Evolutionary conservation across 2,113 vertebrate species (phyloP).

Genomic region (Callionymus lyra): DNA sequence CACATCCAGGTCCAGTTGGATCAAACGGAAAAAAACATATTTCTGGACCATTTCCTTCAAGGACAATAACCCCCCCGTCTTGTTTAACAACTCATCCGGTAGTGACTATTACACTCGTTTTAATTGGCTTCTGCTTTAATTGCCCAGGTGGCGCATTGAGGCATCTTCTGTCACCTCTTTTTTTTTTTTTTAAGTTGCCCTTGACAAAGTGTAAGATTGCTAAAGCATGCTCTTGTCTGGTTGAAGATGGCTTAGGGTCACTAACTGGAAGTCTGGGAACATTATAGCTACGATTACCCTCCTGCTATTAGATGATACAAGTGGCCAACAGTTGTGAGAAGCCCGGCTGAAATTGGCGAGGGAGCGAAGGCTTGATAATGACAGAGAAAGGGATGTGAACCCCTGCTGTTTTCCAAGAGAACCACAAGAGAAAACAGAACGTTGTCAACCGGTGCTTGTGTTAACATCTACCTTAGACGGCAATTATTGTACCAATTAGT

Average conservation of each 20-base stretch:
- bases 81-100: slow-evolving; percentile 82
- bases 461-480: no score
- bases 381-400: neutral
- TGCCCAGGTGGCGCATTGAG: slow-evolving; percentile 64
- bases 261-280: slow-evolving; percentile 13
- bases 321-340: slow-evolving; percentile 29
- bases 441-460: neutral
- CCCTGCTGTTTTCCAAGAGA: neutral
- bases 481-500: slow-evolving; percentile 91
- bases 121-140: slow-evolving; percentile 83
- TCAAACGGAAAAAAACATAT: slow-evolving; percentile 56
- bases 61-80: slow-evolving; percentile 86
- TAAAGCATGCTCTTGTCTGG: no score
- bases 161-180: no score
- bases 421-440: neutral
- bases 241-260: no score
- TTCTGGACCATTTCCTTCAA: slow-evolving; percentile 78
- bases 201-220: slow-evolving; percentile 28
- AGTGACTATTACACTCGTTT: slow-evolving; percentile 77
- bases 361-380: slow-evolving; percentile 22
- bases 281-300: slow-evolving; percentile 51
- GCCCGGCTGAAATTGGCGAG: slow-evolving; percentile 16
- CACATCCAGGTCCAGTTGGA: slow-evolving; percentile 36
- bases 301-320: slow-evolving; percentile 41
- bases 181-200: slow-evolving; percentile 17